These are phyloP conservation scores for Scaptomyza hsui DNA, from an alignment of 1,140 invertebrate species.

Conservation along the genomic window DNA sequence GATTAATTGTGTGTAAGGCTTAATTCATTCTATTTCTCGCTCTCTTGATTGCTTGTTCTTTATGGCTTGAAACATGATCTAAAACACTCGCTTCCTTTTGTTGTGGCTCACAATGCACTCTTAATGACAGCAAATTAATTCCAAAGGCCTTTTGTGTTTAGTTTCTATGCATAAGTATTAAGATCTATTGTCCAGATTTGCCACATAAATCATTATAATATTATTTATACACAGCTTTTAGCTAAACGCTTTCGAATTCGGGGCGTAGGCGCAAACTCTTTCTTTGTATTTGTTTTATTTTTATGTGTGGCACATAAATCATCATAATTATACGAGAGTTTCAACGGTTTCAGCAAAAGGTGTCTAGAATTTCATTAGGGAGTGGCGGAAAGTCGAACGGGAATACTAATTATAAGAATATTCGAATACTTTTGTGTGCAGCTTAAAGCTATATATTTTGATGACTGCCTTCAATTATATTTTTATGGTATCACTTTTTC, in stretches of 20 bases:
- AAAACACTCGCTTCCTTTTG: constrained; percentile 45
- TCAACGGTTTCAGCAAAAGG: constrained; percentile 50
- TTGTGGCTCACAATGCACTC: constrained; percentile 62
- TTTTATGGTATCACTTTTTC: neutral
- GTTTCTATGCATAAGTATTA: constrained; percentile 6
- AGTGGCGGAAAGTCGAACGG: constrained; percentile 38
- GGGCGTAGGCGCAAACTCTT: constrained; percentile 55
- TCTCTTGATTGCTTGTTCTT: neutral
- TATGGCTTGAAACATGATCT: constrained; percentile 57
- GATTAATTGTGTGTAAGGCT: constrained; percentile 26
- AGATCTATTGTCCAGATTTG: constrained; percentile 62
- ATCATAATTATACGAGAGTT: constrained; percentile 61
- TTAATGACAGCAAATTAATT: constrained; percentile 74
- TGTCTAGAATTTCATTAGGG: constrained; percentile 60
- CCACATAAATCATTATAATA: constrained; percentile 71
- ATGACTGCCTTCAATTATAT: constrained; percentile 1
- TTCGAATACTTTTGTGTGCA: neutral
- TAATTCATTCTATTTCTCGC: constrained; percentile 15
- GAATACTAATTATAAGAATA: constrained; percentile 4
- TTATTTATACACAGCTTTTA: constrained; percentile 65
- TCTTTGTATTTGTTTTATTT: constrained; percentile 35
- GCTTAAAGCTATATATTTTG: constrained; percentile 2
- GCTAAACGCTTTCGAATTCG: constrained; percentile 58
- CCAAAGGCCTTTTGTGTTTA: constrained; percentile 56
- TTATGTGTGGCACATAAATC: constrained; percentile 60